Conservation (phyloP, 2,888 invertebrate genomes). For the Ephialtes manifestator region DNA sequence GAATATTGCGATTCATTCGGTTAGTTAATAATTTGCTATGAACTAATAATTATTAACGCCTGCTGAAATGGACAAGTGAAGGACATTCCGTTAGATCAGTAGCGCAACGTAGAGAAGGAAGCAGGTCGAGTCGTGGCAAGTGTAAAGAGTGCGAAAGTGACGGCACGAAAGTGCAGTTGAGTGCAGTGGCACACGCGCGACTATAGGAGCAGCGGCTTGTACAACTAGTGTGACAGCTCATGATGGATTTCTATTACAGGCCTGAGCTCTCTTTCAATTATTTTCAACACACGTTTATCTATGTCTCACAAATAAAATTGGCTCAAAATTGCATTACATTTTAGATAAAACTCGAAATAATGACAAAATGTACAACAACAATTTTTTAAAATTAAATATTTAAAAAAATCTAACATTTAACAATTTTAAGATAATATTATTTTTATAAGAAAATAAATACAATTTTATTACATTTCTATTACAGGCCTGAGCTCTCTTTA, state of each 20-base stretch:
- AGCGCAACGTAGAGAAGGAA: not conserved
- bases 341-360: too few species aligned
- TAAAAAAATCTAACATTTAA: too few species aligned
- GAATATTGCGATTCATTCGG: not conserved
- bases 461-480: too few species aligned
- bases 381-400: too few species aligned
- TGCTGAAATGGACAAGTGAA: not conserved
- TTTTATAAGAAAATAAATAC: too few species aligned
- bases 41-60: not conserved
- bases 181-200: not conserved
- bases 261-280: not conserved
- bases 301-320: too few species aligned
- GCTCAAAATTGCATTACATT: too few species aligned
- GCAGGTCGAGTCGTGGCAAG: not conserved
- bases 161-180: not conserved
- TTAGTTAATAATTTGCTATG: not conserved
- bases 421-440: too few species aligned
- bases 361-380: too few species aligned
- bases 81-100: slow-evolving; percentile 7
- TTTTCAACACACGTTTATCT: not conserved
- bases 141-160: not conserved
- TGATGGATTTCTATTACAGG: slow-evolving; percentile 2
- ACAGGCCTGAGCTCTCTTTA: not conserved
- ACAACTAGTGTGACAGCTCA: slow-evolving; percentile 7
- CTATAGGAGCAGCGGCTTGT: not conserved